phyloP scores from a whole-genome alignment of 64 coral and sea anemone species.

The Cladopsammia gracilis region DNA sequence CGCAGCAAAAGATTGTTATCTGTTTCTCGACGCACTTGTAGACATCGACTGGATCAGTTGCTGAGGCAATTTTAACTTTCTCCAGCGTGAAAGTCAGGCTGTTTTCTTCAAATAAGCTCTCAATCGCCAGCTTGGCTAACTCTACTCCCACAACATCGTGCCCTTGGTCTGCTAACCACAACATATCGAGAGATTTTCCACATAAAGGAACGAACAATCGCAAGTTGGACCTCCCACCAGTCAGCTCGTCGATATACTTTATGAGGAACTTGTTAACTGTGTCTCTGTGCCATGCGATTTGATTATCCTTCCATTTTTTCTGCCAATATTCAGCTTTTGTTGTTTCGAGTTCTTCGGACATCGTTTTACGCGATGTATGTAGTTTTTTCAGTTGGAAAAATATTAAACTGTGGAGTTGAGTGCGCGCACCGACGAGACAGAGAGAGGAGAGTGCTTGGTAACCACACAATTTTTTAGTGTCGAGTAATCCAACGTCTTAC shows the following conservation, averaged over 20 bases:
- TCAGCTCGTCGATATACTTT: conserved; percentile 51
- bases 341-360: neutral
- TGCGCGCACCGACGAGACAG: too few species aligned
- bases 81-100: conserved; percentile 16
- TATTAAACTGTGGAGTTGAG: too few species aligned
- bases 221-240: neutral
- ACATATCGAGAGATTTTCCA: conserved; percentile 61
- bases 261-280: conserved; percentile 22
- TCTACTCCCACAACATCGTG: conserved; percentile 57
- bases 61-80: neutral
- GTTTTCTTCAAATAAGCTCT: conserved; percentile 56
- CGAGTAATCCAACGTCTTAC: too few species aligned
- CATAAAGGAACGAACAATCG: conserved; percentile 61
- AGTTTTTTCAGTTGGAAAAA: too few species aligned
- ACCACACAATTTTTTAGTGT: too few species aligned
- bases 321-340: conserved; percentile 17
- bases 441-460: too few species aligned
- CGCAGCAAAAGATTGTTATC: conserved; percentile 41
- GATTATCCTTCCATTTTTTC: neutral
- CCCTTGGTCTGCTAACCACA: conserved; percentile 72
- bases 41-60: neutral
- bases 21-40: conserved; percentile 22
- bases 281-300: conserved; percentile 24
- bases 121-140: conserved; percentile 3
- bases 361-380: neutral